Evolutionary conservation across 2,113 vertebrate species (phyloP).

Genomic region (Macquaria ambigua): DNA sequence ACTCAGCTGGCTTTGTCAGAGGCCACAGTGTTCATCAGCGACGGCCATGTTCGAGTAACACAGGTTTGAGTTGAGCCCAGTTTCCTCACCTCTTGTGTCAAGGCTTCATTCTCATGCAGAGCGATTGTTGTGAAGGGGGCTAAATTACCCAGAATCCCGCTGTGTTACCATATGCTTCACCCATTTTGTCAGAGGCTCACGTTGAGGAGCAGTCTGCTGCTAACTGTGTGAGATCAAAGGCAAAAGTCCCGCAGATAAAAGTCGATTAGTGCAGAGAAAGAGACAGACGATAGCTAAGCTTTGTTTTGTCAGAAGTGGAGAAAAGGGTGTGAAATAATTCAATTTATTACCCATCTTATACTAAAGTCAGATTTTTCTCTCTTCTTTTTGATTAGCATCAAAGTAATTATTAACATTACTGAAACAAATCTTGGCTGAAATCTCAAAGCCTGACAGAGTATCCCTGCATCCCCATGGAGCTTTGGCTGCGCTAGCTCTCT

Average conservation of each 20-base stretch:
- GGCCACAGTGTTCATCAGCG: conserved; percentile 4
- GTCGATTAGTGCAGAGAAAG: conserved; percentile 41
- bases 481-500: conserved; percentile 7
- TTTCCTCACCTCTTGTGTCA: conserved; percentile 40
- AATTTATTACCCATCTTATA: background rate
- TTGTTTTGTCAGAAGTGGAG: conserved; percentile 34
- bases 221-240: conserved; percentile 66
- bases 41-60: conserved; percentile 5
- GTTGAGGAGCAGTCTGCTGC: conserved; percentile 56
- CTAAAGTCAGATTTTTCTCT: conserved; percentile 16
- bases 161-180: conserved; percentile 66
- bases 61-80: background rate
- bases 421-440: conserved; percentile 37
- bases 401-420: conserved; percentile 46
- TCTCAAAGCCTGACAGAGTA: conserved; percentile 29
- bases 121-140: conserved; percentile 31
- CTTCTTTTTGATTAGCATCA: conserved; percentile 8
- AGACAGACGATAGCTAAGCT: conserved; percentile 18
- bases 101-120: conserved; percentile 45
- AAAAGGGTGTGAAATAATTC: conserved; percentile 12
- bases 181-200: conserved; percentile 52
- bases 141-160: conserved; percentile 72
- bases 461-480: conserved; percentile 4
- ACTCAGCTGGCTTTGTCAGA: background rate
- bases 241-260: conserved; percentile 43